Base-by-base conservation (phyloP, 2,113 vertebrate species). In the Brachypteracias leptosomus region DNA sequence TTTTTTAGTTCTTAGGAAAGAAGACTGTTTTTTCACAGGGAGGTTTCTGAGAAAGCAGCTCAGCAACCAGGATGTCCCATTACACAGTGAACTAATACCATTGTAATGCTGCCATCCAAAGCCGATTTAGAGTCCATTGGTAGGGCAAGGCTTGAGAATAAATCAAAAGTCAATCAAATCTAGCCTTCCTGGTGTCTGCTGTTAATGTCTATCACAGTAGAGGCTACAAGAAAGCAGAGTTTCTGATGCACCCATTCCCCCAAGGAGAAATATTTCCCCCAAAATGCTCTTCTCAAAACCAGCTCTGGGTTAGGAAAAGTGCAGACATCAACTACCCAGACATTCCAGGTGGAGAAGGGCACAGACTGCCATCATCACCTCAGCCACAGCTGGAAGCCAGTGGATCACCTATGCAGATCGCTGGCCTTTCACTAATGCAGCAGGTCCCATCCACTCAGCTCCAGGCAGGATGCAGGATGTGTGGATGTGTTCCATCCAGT, bases 31-130 rank as follows among this genome's bases (percentile, higher is more conserved):
- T 36, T 71, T n/a, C 31, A 36, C 29, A 3, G 38, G 35, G 15
- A 93, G 38, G 5, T 70, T 89, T 94, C 75, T 78, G 61, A 80
- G 88, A 83, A 72, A 59, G 63, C 59, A 58, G 51, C 52, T 93
- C 46, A 62, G 51, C 11, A 4, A 35, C 19, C 3, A 6, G 10
- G 10, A 29, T 13, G 59, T 33, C 78, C 80, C 63, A 25, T 59
- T 55, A 46, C 9, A 1, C 6, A 0, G 65, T 14, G 49, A 29
- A 10, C n/a, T 70, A 49, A 68, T 46, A 77, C 71, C 58, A 21
- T 1, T 19, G 36, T n/a, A 54, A 58, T 0, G 0, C 63, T 63
- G 38, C 76, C 66, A 31, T 58, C 63, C 75, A 40, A 38, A 59
- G 55, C 49, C 1, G 1, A 36, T 49, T 44, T 61, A 29, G 52